phyloP scores from a whole-genome alignment of 2,113 vertebrate species.

The Acanthochromis polyacanthus region DNA sequence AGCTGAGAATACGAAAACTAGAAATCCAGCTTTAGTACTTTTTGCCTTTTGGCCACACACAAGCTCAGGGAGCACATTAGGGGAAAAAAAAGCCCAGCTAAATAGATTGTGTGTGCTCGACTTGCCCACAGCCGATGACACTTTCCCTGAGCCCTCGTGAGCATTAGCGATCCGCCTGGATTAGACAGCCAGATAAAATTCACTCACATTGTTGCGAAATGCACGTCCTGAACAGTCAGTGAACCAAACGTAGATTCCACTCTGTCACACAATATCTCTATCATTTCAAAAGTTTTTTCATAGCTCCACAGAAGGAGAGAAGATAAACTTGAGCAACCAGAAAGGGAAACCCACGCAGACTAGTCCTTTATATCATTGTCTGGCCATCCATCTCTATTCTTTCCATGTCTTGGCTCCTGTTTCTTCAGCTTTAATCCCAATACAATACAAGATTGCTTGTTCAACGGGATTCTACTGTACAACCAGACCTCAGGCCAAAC shows the following conservation, averaged over 20 bases:
- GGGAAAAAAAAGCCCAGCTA: slow-evolving; percentile 58
- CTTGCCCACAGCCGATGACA: slow-evolving; percentile 69
- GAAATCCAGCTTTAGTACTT: slow-evolving; percentile 68
- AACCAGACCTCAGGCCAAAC: slow-evolving; percentile 37
- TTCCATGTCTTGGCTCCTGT: slow-evolving; percentile 15
- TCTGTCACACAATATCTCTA: slow-evolving; percentile 63
- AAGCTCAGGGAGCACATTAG: slow-evolving; percentile 46
- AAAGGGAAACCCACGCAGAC: slow-evolving; percentile 7
- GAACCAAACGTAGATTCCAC: slow-evolving; percentile 63
- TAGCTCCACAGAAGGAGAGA: slow-evolving; percentile 1
- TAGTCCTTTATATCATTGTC: slow-evolving; percentile 7
- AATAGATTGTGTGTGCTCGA: slow-evolving; percentile 79
- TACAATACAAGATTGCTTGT: slow-evolving; percentile 25
- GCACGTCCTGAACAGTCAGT: slow-evolving; percentile 54
- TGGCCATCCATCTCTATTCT: slow-evolving; percentile 30
- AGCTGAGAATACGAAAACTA: slow-evolving; percentile 60
- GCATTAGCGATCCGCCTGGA: slow-evolving; percentile 70
- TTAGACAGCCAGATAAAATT: slow-evolving; percentile 76
- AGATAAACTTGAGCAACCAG: background rate
- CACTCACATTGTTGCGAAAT: slow-evolving; percentile 60
- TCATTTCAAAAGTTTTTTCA: slow-evolving; percentile 32
- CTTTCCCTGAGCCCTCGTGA: slow-evolving; percentile 69
- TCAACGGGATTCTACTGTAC: slow-evolving; percentile 42
- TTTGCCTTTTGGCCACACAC: slow-evolving; percentile 59
- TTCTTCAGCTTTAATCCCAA: slow-evolving; percentile 32